phyloP scores from a whole-genome alignment of 2,888 invertebrate genomes.

The Automeris io region DNA sequence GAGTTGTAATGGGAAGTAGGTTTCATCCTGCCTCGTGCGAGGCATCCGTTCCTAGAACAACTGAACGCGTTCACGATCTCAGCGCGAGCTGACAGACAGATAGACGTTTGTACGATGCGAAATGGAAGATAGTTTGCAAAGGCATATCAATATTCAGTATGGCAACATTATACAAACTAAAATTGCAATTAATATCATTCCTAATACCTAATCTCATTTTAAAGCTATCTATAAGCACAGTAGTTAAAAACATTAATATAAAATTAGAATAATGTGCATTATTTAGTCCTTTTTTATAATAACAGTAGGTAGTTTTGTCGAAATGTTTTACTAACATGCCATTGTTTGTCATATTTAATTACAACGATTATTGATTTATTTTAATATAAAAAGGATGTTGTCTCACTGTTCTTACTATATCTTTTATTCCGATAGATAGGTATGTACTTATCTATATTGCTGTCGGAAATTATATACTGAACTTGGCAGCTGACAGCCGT shows the following conservation, averaged over 20 bases:
- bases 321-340: no score
- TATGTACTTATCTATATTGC: no score
- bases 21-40: constrained; percentile 31
- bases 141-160: not conserved
- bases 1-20: constrained; percentile 32
- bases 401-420: not conserved
- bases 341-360: no score
- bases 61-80: constrained; percentile 25
- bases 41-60: constrained; percentile 48
- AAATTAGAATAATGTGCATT: no score
- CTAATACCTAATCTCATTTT: no score
- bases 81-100: constrained; percentile 33
- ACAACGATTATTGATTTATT: no score
- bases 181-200: no score
- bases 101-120: constrained; percentile 36
- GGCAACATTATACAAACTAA: not conserved
- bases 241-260: no score
- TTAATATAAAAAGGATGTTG: not conserved
- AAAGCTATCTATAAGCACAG: no score
- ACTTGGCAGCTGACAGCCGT: not conserved
- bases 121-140: constrained; percentile 7
- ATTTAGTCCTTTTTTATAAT: no score
- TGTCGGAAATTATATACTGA: constrained; percentile 3
- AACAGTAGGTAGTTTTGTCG: no score
- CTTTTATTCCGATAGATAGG: not conserved